phyloP scores from a whole-genome alignment of 2,888 invertebrate genomes.

The Zonitis immaculata region DNA sequence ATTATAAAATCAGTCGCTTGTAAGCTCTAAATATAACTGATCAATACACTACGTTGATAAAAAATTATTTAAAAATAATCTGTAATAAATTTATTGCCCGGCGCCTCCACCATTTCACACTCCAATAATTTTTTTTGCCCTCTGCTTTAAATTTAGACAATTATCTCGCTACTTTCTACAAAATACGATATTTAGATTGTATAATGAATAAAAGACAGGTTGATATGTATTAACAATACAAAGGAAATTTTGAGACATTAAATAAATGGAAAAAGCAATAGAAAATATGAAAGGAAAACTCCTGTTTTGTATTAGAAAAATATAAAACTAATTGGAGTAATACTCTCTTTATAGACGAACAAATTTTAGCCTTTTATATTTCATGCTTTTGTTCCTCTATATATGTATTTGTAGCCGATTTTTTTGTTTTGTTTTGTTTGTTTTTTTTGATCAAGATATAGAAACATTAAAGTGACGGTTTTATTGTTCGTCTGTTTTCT shows the following conservation, averaged over 20 bases:
- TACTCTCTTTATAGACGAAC: slow-evolving; percentile 7
- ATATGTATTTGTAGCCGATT: not conserved
- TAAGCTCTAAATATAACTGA: too few species aligned
- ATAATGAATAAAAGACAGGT: not conserved
- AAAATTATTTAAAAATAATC: too few species aligned
- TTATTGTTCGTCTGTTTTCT: not conserved
- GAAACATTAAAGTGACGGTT: not conserved
- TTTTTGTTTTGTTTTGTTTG: too few species aligned
- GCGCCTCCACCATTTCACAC: not conserved
- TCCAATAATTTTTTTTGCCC: too few species aligned
- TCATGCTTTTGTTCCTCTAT: slow-evolving; percentile 6
- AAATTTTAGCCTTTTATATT: slow-evolving; percentile 12
- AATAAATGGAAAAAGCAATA: not conserved
- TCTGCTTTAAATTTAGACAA: too few species aligned
- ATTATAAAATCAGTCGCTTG: too few species aligned
- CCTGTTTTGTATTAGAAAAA: not conserved
- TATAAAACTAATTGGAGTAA: slow-evolving; percentile 13
- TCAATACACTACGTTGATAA: too few species aligned
- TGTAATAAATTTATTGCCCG: too few species aligned
- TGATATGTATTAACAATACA: not conserved
- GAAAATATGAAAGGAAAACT: not conserved
- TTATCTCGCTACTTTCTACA: too few species aligned
- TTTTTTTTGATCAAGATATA: not conserved
- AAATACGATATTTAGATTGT: too few species aligned
- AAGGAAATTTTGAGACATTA: not conserved